Percentiles rank a stretch among this genome's conserved stretches.
phyloP scores from a whole-genome alignment of 2,888 invertebrate species.

The Baccha elongata region DNA sequence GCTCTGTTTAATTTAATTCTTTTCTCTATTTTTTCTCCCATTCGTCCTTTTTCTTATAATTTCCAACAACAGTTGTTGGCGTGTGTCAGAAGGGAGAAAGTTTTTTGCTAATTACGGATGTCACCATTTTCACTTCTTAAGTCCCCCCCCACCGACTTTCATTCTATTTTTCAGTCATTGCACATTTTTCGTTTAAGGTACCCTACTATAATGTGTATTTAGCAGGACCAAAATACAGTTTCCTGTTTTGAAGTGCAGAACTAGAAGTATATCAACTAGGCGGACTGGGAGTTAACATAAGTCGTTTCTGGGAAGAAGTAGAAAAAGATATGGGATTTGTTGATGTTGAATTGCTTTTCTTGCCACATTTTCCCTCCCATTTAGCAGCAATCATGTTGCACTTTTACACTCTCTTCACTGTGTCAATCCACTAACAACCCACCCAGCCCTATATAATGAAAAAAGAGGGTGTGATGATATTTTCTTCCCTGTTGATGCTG shows the following conservation, averaged over 20 bases:
- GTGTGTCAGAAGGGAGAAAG: constrained; percentile 39
- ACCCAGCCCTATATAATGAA: background rate
- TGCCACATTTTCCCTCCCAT: constrained; percentile 57
- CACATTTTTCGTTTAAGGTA: background rate
- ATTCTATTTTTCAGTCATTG: background rate
- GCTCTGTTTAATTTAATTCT: constrained; percentile 57
- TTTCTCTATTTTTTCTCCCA: background rate
- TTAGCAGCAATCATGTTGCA: constrained; percentile 69
- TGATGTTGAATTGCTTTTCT: constrained; percentile 55
- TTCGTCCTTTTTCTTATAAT: constrained; percentile 8
- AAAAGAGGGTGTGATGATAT: constrained; percentile 27
- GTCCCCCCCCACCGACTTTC: background rate
- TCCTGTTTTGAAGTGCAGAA: constrained; percentile 57
- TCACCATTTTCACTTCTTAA: constrained; percentile 52
- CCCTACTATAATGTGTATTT: background rate
- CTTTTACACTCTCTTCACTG: constrained; percentile 45
- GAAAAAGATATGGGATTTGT: constrained; percentile 53
- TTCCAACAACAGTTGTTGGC: constrained; percentile 46
- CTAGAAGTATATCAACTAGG: background rate
- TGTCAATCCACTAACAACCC: constrained; percentile 8
- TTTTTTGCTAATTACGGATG: constrained; percentile 72
- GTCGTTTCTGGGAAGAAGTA: background rate
- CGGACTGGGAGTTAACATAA: background rate
- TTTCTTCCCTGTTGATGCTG: background rate
- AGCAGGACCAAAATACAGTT: constrained; percentile 12